Base-by-base conservation (phyloP, 2,797 vertebrate species). In the Gymnoscopelus braueri region DNA sequence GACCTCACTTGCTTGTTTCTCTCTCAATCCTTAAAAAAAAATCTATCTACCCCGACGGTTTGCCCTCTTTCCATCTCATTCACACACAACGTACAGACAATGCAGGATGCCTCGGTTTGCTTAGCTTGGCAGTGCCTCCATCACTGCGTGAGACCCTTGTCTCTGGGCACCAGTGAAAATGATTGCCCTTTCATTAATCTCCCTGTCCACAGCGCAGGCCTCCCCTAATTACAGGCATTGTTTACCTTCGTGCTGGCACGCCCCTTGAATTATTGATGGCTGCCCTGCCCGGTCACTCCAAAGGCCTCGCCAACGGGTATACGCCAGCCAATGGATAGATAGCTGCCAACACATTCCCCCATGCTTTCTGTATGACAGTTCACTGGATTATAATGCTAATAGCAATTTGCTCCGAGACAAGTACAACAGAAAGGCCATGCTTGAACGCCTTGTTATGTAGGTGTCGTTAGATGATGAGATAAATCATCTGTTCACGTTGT, bases 171-270 rank as follows among this genome's bases (percentile, higher is more conserved):
- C 67, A 53, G 75, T 84, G 74, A 81, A 86, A 84, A 81, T 80
- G 84, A 80, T 80, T 89, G 83, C 67, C 81, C 87, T 84, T 89
- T 91, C 90, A 92, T 93, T 93, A 92, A 93, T 94, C 91, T 90
- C 72, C 71, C 87, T 81, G 87, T 89, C 87, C 81, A 66, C 75
- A 62, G 67, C 66, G 84, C 79, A 89, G 84, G 84, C 81, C 89
- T 90, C 79, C 85, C 85, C 89, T 93, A 91, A 94, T 93, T 94
- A 93, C 86, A 89, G 82, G 62, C 88, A 82, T 85, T 92, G 91
- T 93, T 94, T 93, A 92, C 91, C 87, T 92, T 88, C 86, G 78
- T n/a, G 79, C 82, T 89, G 89, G 89, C 86, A 91, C 75, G n/a
- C 79, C 81, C 79, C 83, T 79, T 85, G 85, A 89, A 89, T 91